phyloP scores from a whole-genome alignment of 2,888 invertebrate genomes.

The Agrochola lychnidis region DNA sequence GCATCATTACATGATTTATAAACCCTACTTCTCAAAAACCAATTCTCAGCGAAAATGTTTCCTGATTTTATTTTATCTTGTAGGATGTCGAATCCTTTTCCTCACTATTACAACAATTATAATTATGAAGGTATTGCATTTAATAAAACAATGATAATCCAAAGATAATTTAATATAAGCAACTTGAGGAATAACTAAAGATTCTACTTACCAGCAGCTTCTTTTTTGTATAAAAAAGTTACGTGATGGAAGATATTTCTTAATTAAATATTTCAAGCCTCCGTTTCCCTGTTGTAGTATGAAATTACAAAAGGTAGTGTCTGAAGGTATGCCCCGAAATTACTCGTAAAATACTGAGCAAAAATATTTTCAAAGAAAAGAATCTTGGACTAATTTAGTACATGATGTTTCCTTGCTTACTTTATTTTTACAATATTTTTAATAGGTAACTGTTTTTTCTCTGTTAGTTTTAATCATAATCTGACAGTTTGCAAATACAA shows the following conservation, averaged over 20 bases:
- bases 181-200: neutral
- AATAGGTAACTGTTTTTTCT: no score
- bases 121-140: neutral
- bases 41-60: neutral
- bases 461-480: no score
- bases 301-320: constrained; percentile 26
- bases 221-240: constrained; percentile 19
- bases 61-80: neutral
- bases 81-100: neutral
- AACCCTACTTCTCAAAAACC: neutral
- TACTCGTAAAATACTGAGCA: constrained; percentile 7
- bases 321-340: constrained; percentile 2
- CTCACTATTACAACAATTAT: neutral
- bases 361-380: neutral
- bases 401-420: neutral
- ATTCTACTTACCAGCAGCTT: constrained; percentile 1
- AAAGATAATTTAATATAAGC: neutral
- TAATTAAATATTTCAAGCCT: constrained; percentile 47
- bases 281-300: constrained; percentile 29
- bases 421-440: neutral
- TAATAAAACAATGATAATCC: neutral
- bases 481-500: no score
- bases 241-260: constrained; percentile 27
- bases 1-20: neutral
- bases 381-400: neutral